phyloP scores from a whole-genome alignment of 2,797 vertebrate species.

The Enteromius radiatus region DNA sequence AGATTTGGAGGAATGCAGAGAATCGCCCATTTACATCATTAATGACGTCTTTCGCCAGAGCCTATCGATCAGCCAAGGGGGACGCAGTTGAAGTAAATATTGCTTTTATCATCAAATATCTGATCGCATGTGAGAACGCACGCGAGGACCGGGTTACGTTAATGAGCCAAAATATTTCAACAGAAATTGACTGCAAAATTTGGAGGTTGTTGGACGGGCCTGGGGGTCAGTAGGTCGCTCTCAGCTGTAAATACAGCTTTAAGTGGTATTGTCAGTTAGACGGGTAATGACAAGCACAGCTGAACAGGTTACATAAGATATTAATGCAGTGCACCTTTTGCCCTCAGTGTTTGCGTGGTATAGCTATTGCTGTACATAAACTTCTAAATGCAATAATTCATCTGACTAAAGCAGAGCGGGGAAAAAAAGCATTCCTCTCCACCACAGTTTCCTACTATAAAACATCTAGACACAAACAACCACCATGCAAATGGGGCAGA shows the following conservation, averaged over 20 bases:
- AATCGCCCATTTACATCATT: slow-evolving; percentile 56
- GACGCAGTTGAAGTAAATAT: slow-evolving; percentile 46
- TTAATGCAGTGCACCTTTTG: slow-evolving; percentile 11
- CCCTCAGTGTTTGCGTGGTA: slow-evolving; percentile 8
- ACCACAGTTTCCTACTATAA: background rate
- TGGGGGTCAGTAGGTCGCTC: slow-evolving; percentile 2
- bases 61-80: slow-evolving; percentile 46
- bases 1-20: slow-evolving; percentile 49
- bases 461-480: background rate
- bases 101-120: slow-evolving; percentile 47
- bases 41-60: slow-evolving; percentile 55
- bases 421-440: background rate
- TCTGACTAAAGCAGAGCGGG: background rate
- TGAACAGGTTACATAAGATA: slow-evolving; percentile 5
- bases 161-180: slow-evolving; percentile 27
- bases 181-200: slow-evolving; percentile 10
- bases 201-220: slow-evolving; percentile 1
- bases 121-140: slow-evolving; percentile 46
- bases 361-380: background rate
- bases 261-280: slow-evolving; percentile 10
- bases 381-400: background rate
- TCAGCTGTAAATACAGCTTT: slow-evolving; percentile 1
- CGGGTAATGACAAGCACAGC: background rate
- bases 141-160: slow-evolving; percentile 21
- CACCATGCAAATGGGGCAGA: background rate